Base-by-base conservation (phyloP, 2,888 invertebrate genomes). In the Hedya salicella region DNA sequence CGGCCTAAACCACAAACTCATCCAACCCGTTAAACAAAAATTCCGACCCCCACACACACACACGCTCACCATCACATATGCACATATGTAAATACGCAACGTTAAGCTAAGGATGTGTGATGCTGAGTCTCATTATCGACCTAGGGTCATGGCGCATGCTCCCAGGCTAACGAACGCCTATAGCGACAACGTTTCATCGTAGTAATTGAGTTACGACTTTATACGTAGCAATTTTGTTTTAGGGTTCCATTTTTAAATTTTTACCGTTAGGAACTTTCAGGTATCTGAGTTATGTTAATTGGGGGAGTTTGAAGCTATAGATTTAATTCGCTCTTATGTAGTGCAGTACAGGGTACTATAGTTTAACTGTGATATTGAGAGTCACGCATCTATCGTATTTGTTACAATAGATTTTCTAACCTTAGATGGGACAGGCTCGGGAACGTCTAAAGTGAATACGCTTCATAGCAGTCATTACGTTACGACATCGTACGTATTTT, bases 61-160 rank as follows among this genome's bases (percentile, higher is more conserved):
- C 65, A 59, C 52, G 50, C 59, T 6, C 44, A 8, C 48, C 21
- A 85, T 80, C 85, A 84, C 85, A 89, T 91, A 90, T 91, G 90
- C 90, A 91, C 90, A 88, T 91, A 92, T 92, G 91, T 91, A 91
- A 91, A 91, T 90, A 91, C 86, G 89, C 86, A 83, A 86, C 83
- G 90, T 87, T 90, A 90, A 89, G 87, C 87, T 88, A 86, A 90
- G 91, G 88, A 90, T 92, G 92, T 92, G 92, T 91, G 91, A 90
- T 89, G 91, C 84, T 86, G 84, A 80, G 84, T 82, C 86, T 93
- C 93, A 93, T 93, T 93, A 93, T 93, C 93, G 93, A 93, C 93
- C 93, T 91, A 82, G 80, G 93, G 92, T 92, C 92, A 90, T 82
- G 82, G 93, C 93, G 93, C 93, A 92, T 93, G 93, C 93, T 88